Percentiles rank a stretch among this genome's conserved stretches.
Evolutionary conservation across 37 sponge, comb jelly and placozoan genomes (phyloP).

Genomic region (Lycopodina hypogea): DNA sequence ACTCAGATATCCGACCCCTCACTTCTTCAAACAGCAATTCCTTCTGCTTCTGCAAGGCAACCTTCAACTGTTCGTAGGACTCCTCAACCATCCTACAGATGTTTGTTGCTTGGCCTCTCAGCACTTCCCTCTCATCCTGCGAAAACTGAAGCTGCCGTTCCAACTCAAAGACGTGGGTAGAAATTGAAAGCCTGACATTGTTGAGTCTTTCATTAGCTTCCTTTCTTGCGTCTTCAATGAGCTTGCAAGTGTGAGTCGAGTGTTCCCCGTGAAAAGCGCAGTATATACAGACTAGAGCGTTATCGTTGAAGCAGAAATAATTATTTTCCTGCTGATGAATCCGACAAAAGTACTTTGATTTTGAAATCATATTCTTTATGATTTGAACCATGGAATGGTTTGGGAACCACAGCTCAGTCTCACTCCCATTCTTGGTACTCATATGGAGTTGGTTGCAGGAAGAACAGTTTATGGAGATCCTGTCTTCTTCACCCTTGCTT

Average conservation of each 20-base stretch:
- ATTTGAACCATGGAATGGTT: conserved; percentile 41
- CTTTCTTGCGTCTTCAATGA: conserved; percentile 12
- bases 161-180: neutral
- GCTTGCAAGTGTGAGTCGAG: conserved; percentile 23
- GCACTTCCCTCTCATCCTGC: conserved; percentile 22
- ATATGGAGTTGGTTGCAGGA: conserved; percentile 1
- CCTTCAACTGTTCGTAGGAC: conserved; percentile 4
- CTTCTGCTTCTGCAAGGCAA: conserved; percentile 10
- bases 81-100: conserved; percentile 9
- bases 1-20: conserved; percentile 1
- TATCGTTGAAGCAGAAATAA: conserved; percentile 44
- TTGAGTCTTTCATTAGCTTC: neutral
- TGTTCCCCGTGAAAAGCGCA: conserved; percentile 52
- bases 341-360: conserved; percentile 33
- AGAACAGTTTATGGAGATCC: neutral
- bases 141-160: conserved; percentile 11
- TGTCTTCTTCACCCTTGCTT: conserved; percentile 11
- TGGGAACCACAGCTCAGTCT: conserved; percentile 31
- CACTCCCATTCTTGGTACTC: neutral
- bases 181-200: neutral
- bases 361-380: conserved; percentile 19
- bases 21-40: conserved; percentile 27
- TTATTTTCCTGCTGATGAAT: conserved; percentile 35
- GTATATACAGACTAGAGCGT: conserved; percentile 35
- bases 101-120: conserved; percentile 13